phyloP scores from a whole-genome alignment of 2,797 vertebrate species.

The Gymnoscopelus microlampas region DNA sequence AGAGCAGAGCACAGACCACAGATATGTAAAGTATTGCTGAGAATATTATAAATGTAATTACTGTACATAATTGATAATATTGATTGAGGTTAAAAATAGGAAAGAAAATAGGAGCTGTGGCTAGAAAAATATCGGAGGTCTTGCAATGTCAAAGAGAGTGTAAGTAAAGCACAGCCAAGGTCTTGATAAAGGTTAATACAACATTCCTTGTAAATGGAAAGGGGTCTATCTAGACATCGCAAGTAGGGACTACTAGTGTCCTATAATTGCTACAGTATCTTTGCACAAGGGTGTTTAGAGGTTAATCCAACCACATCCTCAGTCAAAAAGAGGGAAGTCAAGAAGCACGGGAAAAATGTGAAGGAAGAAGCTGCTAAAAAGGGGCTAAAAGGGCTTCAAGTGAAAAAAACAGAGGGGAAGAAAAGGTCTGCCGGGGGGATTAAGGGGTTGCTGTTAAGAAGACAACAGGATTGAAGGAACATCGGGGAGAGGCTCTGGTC shows the following conservation, averaged over 20 bases:
- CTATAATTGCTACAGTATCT: neutral
- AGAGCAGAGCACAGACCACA: slow-evolving; percentile 1
- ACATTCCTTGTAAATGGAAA: neutral
- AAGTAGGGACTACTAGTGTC: slow-evolving; percentile 31
- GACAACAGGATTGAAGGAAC: slow-evolving; percentile 34
- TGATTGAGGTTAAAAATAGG: slow-evolving; percentile 5
- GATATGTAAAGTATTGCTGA: slow-evolving; percentile 27
- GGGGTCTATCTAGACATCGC: slow-evolving; percentile 29
- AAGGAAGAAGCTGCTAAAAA: slow-evolving; percentile 22
- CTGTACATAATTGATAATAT: slow-evolving; percentile 15
- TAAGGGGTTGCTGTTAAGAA: slow-evolving; percentile 37
- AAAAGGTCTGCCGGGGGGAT: slow-evolving; percentile 42
- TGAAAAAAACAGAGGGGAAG: slow-evolving; percentile 4
- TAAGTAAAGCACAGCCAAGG: slow-evolving; percentile 22
- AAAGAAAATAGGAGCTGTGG: slow-evolving; percentile 14
- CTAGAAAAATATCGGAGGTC: too few relatives aligned
- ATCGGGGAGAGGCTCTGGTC: slow-evolving; percentile 32
- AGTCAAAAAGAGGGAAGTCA: slow-evolving; percentile 24
- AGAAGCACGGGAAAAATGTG: slow-evolving; percentile 28
- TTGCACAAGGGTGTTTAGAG: neutral
- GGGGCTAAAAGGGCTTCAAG: too few relatives aligned
- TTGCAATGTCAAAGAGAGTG: slow-evolving; percentile 3
- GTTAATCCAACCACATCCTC: slow-evolving; percentile 33
- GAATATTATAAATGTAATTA: slow-evolving; percentile 6
- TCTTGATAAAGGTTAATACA: neutral